A percentile compares a stretch with the other conserved stretches of the same genome.
Evolutionary conservation across 2,797 vertebrate species (phyloP).

Genomic region (Coilia nasus): DNA sequence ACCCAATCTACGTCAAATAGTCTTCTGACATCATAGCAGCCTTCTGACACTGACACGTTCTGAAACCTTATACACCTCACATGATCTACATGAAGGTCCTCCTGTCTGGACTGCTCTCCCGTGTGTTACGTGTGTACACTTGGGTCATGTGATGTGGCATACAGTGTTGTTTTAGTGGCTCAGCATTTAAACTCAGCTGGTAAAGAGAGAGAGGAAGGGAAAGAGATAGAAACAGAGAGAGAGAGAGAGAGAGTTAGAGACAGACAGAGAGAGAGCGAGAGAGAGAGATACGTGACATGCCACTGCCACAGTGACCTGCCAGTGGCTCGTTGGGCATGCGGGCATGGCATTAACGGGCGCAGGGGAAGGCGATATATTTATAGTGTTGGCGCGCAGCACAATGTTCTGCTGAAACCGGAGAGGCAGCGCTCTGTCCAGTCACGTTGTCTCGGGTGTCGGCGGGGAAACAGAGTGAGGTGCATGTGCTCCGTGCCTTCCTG

Average conservation of each 20-base stretch:
- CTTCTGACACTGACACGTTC: no score
- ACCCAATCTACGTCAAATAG: not conserved
- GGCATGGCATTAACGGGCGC: slow-evolving; percentile 73
- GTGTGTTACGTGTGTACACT: no score
- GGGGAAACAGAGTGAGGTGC: slow-evolving; percentile 73
- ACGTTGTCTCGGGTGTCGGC: slow-evolving; percentile 78
- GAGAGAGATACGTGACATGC: not conserved
- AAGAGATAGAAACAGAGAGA: no score
- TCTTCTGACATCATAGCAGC: no score
- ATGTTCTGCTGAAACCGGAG: slow-evolving; percentile 90
- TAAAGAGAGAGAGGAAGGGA: no score
- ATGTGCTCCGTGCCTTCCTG: slow-evolving; percentile 43
- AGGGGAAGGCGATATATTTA: slow-evolving; percentile 84
- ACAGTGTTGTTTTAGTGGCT: not conserved
- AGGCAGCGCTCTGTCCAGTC: slow-evolving; percentile 83
- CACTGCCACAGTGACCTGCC: not conserved
- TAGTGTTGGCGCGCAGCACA: slow-evolving; percentile 85
- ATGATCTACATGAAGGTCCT: no score
- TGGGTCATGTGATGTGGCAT: no score
- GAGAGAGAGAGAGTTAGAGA: no score
- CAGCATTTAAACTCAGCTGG: not conserved
- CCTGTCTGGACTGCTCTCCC: no score
- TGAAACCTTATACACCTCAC: no score
- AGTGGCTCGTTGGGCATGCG: slow-evolving; percentile 47
- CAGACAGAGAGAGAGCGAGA: not conserved